Percentiles rank a stretch among this genome's conserved stretches.
Conservation (phyloP, 2,888 invertebrate genomes). For the Drosophila meridionalis region DNA sequence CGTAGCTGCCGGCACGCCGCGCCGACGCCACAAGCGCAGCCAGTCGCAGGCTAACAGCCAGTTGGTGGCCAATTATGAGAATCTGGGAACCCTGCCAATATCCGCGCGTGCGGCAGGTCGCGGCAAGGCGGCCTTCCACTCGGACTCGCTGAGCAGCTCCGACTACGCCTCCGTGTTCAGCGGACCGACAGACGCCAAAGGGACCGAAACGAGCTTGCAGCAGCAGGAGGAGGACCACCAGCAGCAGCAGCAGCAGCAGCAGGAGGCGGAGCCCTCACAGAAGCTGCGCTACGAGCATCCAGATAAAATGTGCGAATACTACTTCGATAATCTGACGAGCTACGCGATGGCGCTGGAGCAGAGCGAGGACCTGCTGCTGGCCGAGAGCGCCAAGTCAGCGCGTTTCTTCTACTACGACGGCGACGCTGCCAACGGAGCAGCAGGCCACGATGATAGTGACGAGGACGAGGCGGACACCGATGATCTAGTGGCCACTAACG, state of each 20-base stretch:
- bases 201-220: background rate
- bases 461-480: constrained; percentile 13
- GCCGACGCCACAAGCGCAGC: constrained; percentile 77
- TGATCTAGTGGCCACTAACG: constrained; percentile 23
- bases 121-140: constrained; percentile 55
- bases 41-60: constrained; percentile 69
- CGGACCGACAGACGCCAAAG: constrained; percentile 59
- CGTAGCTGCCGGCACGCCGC: constrained; percentile 20
- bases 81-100: constrained; percentile 75
- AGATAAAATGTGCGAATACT: constrained; percentile 81
- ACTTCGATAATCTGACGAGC: constrained; percentile 77
- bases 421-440: constrained; percentile 23
- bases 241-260: background rate
- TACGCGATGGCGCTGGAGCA: constrained; percentile 63
- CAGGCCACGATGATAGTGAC: constrained; percentile 11
- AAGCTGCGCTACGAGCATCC: constrained; percentile 83
- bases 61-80: constrained; percentile 75
- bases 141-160: constrained; percentile 84
- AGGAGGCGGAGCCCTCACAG: constrained; percentile 27
- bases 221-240: background rate
- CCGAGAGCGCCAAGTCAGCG: constrained; percentile 70
- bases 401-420: constrained; percentile 57
- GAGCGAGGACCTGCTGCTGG: constrained; percentile 69
- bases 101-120: constrained; percentile 23
- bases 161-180: constrained; percentile 85